Base-by-base conservation (phyloP, 2,113 vertebrate genomes). In the Pangasianodon gigas region DNA sequence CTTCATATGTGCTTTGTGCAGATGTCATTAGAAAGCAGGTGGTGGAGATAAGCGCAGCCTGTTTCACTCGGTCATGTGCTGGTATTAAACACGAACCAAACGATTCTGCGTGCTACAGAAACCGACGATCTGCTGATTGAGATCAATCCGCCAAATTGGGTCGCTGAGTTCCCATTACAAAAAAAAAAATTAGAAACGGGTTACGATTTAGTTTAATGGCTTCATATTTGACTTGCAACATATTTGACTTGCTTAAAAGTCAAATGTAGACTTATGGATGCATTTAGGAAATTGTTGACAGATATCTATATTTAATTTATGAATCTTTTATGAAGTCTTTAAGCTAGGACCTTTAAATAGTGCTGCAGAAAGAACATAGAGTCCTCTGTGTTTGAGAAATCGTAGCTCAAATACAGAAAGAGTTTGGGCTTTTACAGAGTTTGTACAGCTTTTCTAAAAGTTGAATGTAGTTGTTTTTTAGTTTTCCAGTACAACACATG, bases 21-120 rank as follows among this genome's bases (percentile, higher is more conserved):
- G 77, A 74, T 88, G 84, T 85, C 79, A 26, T 89, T 87, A 81
- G 82, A 18, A 91, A 87, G 77, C 81, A 87, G 81, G 80, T 87
- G 86, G 51, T 58, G 56, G 56, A 86, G 91, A 88, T 88, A 86
- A 90, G 75, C 86, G 56, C 41, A 77, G 87, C 29, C 69, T 69
- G 67, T 79, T 81, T 83, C n/a, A 62, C 46, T 54, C 32, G 37
- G 71, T 86, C 69, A 54, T 32, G 58, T 3, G 41, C 60, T 37
- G 44, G 87, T 46, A 85, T 85, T 86, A 88, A 86, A 82, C 84
- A 37, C 0, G 6, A 60, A 29, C 54, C 32, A n/a, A 86, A 41
- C 26, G 10, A 24, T 83, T 67, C 77, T 86, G 18, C 21, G 52
- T 58, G 18, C 48, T 29, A 84, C 52, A 62, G 52, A 86, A 86